Base-by-base conservation (phyloP, 1,140 invertebrate species). In the Zaprionus nigranus region DNA sequence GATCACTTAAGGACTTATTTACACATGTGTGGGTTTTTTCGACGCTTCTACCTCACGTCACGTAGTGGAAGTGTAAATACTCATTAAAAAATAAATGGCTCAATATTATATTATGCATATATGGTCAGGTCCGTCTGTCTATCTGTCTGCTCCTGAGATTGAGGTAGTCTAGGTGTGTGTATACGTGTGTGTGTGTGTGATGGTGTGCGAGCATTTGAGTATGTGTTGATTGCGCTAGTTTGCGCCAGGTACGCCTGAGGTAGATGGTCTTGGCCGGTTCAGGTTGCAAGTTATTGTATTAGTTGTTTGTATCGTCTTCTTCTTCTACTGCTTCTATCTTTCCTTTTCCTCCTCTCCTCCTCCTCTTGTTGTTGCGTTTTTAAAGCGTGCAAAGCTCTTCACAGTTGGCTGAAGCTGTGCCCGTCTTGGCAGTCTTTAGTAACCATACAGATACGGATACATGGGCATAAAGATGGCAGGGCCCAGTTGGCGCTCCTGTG, bases 361-460 rank as follows among this genome's bases (percentile, higher is more conserved):
- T 26, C 24, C 26, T 11, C 26, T n/a, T 30, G 38, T 46, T 58
- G 61, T 59, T 40, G 79, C 75, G 66, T 28, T 69, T 76, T 91
- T 91, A 87, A 75, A 77, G 87, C 88, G 87, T 84, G 87, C 88
- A 87, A 91, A 91, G 81, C 87, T 81, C 88, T 78, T 91, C 79
- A 76, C 82, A 78, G 79, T 68, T 90, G 78, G 72, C 73, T 78
- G 74, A 51, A 28, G 63, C 34, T 51, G 40, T 24, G 20, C 30
- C 46, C 9, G 22, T 38, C 12, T 11, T 56, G 36, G 34, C 40
- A 12, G 17, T 34, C 34, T 22, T 11, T 63, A 92, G 65, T 92
- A 92, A 57, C 92, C 91, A 75, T 93, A 93, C 5, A 93, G 61
- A 56, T 92, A 93, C n/a, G 91, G 91, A 60, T 92, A 92, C 84